phyloP scores from a whole-genome alignment of 1,140 invertebrate genomes.

The Macrotrachela quadricornifera region DNA sequence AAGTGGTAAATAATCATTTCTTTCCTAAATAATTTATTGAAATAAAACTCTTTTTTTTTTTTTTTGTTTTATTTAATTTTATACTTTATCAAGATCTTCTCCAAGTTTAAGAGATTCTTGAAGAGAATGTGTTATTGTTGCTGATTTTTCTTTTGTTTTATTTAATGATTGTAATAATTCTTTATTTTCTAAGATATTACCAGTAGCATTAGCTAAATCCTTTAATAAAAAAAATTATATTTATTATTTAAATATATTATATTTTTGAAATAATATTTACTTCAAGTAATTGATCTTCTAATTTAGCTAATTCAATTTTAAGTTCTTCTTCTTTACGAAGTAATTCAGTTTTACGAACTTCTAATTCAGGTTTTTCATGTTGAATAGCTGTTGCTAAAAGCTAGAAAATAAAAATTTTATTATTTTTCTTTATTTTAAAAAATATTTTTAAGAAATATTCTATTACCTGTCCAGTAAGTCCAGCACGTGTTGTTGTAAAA shows the following conservation, averaged over 20 bases:
- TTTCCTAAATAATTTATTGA: too few species aligned
- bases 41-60: background rate
- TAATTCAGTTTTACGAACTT: constrained; percentile 44
- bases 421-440: too few species aligned
- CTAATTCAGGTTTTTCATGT: constrained; percentile 55
- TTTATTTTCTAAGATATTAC: constrained; percentile 69
- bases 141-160: constrained; percentile 64
- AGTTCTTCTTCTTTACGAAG: constrained; percentile 52
- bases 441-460: too few species aligned
- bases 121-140: constrained; percentile 54
- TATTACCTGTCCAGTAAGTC: constrained; percentile 41
- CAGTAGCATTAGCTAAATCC: constrained; percentile 47
- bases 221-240: too few species aligned
- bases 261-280: constrained; percentile 15
- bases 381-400: constrained; percentile 34
- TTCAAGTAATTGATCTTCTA: constrained; percentile 59
- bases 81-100: constrained; percentile 38
- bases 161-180: constrained; percentile 68
- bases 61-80: background rate
- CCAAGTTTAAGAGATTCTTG: constrained; percentile 48
- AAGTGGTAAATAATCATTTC: constrained; percentile 49
- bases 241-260: too few species aligned
- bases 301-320: constrained; percentile 47
- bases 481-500: constrained; percentile 59
- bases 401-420: constrained; percentile 1